phyloP scores from a whole-genome alignment of 1,140 invertebrate species.

The Paracyclopina nana region DNA sequence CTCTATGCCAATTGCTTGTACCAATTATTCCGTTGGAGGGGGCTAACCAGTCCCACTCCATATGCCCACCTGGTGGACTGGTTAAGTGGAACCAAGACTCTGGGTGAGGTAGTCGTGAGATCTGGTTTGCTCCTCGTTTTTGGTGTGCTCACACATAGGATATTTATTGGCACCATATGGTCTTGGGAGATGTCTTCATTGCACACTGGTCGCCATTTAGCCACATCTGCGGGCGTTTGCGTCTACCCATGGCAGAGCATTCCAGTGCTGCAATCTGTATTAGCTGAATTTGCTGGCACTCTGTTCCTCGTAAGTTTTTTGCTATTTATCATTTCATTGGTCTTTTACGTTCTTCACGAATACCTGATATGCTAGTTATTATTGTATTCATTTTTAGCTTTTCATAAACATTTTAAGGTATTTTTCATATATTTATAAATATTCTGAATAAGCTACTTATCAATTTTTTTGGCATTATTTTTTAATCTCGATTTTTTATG shows the following conservation, averaged over 20 bases:
- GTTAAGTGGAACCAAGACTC: neutral
- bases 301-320: no score
- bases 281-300: no score
- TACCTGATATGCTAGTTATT: neutral
- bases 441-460: neutral
- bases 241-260: no score
- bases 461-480: neutral
- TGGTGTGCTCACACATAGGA: neutral
- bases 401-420: no score
- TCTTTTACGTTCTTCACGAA: no score
- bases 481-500: no score
- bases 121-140: neutral
- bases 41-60: neutral
- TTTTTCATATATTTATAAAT: no score
- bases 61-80: neutral
- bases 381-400: neutral
- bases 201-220: no score
- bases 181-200: neutral
- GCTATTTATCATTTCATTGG: no score
- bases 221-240: no score
- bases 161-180: neutral
- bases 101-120: neutral
- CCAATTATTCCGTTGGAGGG: neutral
- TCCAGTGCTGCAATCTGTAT: no score
- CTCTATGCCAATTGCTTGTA: neutral